phyloP scores from a whole-genome alignment of 1,140 invertebrate genomes.

The Cydia strobilella region DNA sequence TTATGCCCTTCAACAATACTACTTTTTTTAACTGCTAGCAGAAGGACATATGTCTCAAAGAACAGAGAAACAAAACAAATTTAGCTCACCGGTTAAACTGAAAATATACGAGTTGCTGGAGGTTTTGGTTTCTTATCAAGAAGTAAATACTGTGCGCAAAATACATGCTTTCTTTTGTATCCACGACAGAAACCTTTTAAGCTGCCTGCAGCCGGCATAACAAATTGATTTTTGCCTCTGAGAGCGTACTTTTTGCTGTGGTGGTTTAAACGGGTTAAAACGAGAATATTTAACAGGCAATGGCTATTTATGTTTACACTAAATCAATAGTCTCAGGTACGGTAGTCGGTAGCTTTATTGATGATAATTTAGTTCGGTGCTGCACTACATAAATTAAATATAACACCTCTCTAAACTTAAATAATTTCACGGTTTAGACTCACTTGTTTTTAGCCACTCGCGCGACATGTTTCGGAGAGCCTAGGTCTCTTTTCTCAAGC shows the following conservation, averaged over 20 bases:
- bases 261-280: slow-evolving; percentile 11
- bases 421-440: too few species aligned
- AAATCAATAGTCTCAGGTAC: neutral
- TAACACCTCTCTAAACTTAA: too few species aligned
- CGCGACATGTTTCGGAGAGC: too few species aligned
- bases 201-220: slow-evolving; percentile 22
- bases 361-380: too few species aligned
- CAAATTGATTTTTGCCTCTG: slow-evolving; percentile 28
- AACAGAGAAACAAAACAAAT: neutral
- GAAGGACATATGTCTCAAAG: neutral
- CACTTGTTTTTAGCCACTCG: too few species aligned
- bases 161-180: slow-evolving; percentile 28
- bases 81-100: slow-evolving; percentile 14
- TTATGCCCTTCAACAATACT: too few species aligned
- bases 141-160: neutral
- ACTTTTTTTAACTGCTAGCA: too few species aligned
- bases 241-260: neutral
- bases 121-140: neutral
- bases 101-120: neutral
- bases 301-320: slow-evolving; percentile 8
- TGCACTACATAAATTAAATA: too few species aligned
- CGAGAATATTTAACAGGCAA: slow-evolving; percentile 8
- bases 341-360: too few species aligned
- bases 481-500: too few species aligned
- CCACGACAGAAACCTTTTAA: slow-evolving; percentile 29